Evolutionary conservation across 2,797 vertebrate genomes (phyloP), one percentile per base, ranked within the genome.

Genomic region (Erpetoichthys calabaricus): DNA sequence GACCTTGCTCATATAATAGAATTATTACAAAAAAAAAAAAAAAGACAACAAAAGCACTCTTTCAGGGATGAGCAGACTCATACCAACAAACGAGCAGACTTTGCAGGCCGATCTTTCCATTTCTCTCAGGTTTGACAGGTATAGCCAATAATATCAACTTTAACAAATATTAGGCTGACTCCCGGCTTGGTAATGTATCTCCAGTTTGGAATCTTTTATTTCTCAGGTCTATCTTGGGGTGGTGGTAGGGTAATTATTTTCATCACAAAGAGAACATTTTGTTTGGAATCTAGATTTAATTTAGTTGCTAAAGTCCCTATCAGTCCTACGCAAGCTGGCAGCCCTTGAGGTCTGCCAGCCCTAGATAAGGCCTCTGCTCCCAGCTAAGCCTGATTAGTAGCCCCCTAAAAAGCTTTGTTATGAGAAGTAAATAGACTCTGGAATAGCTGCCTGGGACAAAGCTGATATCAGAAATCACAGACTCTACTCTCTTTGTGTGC

Each of bases 281-380:
- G 63, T 67, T 66, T 62, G 61, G 64, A 56, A 72, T 73, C 68
- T 70, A 70, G 71, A 72, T 76, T 75, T 73, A 68, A 76, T 73
- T 73, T 75, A 68, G 68, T 67, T 56, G 52, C 59, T 8, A 57
- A 60, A 51, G 60, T 57, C 55, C 59, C 70, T 75, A 73, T 73
- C 73, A 59, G 68, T 59, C 51, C 56, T 46, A 55, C 64, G 68
- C 71, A 72, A 69, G 67, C 70, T 67, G 67, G 60, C 62, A 62
- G 64, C 57, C 66, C 67, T 59, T 60, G 65, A 72, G 74, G 72
- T 64, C 72, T 75, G 74, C 68, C 66, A 66, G 56, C 60, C 63
- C 58, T 68, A 71, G 72, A 75, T 75, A 75, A 75, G 69, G 69
- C 58, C 63, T 45, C 58, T 56, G 64, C 64, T 63, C 57, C 62